Evolutionary conservation across 1,140 invertebrate genomes (phyloP).

Genomic region (Aphidius gifuensis): DNA sequence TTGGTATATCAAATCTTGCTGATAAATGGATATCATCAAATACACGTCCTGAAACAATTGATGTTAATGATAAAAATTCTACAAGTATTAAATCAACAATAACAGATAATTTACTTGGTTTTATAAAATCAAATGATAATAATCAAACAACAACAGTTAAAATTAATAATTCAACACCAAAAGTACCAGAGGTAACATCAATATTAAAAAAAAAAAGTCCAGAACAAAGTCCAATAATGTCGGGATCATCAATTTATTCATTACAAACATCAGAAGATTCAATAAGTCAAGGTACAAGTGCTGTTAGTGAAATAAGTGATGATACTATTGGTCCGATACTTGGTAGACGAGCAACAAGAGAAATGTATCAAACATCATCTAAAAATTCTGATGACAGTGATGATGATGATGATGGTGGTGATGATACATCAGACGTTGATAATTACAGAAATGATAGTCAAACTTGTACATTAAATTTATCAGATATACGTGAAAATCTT

Average conservation of each 20-base stretch:
- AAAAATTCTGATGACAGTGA: constrained; percentile 57
- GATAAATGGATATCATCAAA: constrained; percentile 62
- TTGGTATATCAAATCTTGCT: constrained; percentile 61
- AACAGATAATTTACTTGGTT: constrained; percentile 50
- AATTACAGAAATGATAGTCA: constrained; percentile 62
- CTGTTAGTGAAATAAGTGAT: constrained; percentile 63
- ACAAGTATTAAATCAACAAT: constrained; percentile 39
- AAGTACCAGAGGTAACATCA: constrained; percentile 55
- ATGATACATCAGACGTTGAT: constrained; percentile 51
- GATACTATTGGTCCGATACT: constrained; percentile 58
- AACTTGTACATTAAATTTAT: constrained; percentile 63
- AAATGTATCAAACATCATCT: constrained; percentile 47
- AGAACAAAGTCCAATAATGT: constrained; percentile 50
- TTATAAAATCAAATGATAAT: constrained; percentile 48
- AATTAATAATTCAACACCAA: constrained; percentile 29
- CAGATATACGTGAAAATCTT: constrained; percentile 68
- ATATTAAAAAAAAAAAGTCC: constrained; percentile 60
- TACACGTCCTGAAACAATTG: constrained; percentile 54
- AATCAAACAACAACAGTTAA: constrained; percentile 31
- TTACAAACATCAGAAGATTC: constrained; percentile 58
- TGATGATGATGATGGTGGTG: constrained; percentile 46
- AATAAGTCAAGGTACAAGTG: constrained; percentile 55
- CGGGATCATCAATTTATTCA: constrained; percentile 49
- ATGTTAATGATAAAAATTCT: constrained; percentile 36
- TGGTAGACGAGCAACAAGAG: constrained; percentile 62